Conservation (phyloP, 2,113 vertebrate genomes). For the Menura novaehollandiae region DNA sequence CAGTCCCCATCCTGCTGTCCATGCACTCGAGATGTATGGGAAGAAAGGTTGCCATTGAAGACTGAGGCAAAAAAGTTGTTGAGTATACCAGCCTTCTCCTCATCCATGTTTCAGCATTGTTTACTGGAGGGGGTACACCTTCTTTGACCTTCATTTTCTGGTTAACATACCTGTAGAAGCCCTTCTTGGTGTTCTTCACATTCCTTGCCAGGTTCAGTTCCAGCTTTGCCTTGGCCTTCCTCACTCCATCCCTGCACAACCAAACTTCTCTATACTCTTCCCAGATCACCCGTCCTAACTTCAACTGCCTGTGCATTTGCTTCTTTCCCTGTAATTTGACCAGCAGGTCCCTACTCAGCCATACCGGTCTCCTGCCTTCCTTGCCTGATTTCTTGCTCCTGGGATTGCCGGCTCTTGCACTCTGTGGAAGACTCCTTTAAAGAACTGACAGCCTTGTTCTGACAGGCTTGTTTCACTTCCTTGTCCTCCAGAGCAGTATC, state of each 20-base stretch:
- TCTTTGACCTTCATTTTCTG: background rate
- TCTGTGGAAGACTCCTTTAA: background rate
- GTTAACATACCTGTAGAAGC: background rate
- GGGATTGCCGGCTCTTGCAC: no score
- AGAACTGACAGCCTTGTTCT: background rate
- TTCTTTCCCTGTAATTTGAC: background rate
- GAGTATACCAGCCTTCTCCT: background rate
- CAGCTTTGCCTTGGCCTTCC: background rate
- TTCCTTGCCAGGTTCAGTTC: background rate
- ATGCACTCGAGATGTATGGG: background rate
- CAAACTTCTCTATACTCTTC: background rate
- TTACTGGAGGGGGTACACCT: background rate
- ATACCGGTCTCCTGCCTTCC: background rate
- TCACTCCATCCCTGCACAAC: background rate
- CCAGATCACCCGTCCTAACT: background rate
- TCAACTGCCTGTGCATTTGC: background rate
- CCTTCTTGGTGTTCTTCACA: background rate
- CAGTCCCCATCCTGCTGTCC: background rate
- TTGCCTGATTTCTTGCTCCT: background rate
- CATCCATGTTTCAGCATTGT: background rate
- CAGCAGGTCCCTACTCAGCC: background rate
- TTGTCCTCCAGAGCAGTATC: background rate
- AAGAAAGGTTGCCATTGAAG: background rate
- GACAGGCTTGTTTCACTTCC: no score
- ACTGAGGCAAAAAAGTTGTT: background rate